phyloP scores from a whole-genome alignment of 2,888 invertebrate genomes.

The Hybos culiciformis region DNA sequence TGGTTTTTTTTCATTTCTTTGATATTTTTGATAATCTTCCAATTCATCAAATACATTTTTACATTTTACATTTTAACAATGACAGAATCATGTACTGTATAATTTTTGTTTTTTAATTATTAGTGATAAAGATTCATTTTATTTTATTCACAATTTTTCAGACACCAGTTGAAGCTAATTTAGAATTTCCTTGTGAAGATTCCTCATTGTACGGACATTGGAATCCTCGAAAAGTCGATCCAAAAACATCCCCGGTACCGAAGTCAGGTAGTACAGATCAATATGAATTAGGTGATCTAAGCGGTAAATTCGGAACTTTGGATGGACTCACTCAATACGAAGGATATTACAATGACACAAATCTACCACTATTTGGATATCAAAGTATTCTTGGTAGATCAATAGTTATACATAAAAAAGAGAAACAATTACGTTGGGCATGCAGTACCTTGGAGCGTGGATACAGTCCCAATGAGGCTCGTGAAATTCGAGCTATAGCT shows the following conservation, averaged over 20 bases:
- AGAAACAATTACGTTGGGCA: constrained; percentile 55
- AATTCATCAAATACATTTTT: too few relatives aligned
- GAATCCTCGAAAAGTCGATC: constrained; percentile 66
- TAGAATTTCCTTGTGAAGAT: constrained; percentile 78
- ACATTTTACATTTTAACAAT: too few relatives aligned
- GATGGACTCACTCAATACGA: constrained; percentile 46
- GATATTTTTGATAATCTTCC: too few relatives aligned
- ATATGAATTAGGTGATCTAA: constrained; percentile 74
- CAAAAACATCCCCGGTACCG: constrained; percentile 45
- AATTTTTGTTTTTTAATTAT: background rate
- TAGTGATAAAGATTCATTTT: background rate
- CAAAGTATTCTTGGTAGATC: constrained; percentile 76
- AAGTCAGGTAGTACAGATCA: constrained; percentile 64
- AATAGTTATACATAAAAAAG: constrained; percentile 63
- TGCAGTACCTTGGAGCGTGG: constrained; percentile 77
- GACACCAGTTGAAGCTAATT: constrained; percentile 68
- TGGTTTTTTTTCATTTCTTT: too few relatives aligned
- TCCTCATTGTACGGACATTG: constrained; percentile 72
- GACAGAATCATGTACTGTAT: too few relatives aligned
- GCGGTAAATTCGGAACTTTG: constrained; percentile 71
- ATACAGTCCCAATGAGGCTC: constrained; percentile 74
- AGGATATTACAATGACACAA: constrained; percentile 61
- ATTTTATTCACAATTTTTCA: constrained; percentile 28
- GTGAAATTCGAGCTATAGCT: constrained; percentile 73
- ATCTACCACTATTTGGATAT: constrained; percentile 66